Conservation (phyloP, 2,113 vertebrate genomes). For the Talpa occidentalis region DNA sequence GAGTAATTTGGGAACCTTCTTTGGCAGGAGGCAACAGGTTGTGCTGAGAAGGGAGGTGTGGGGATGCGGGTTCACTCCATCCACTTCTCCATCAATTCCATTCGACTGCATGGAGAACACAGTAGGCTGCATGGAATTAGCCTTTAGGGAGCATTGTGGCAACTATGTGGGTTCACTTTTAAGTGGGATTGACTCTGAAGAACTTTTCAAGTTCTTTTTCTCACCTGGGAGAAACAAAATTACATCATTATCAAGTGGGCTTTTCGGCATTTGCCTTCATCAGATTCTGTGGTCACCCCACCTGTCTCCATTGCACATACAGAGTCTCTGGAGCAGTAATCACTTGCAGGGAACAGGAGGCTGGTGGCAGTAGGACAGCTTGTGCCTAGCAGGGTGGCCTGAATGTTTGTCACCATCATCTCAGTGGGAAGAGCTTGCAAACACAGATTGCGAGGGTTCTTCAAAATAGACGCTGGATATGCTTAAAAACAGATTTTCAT, state of each 20-base stretch:
- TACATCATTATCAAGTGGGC: not conserved
- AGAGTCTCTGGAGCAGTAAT: rapidly evolving
- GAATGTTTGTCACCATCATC: not conserved
- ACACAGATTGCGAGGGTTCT: not conserved
- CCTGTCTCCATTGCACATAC: rapidly evolving
- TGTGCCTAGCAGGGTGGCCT: not conserved
- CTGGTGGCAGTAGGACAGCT: not conserved
- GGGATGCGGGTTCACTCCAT: rapidly evolving
- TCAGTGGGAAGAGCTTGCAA: not conserved
- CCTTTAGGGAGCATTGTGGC: not conserved
- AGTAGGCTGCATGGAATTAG: no score
- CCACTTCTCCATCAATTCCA: rapidly evolving
- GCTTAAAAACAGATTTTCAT: not conserved
- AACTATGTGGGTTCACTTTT: not conserved
- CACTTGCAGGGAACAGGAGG: not conserved
- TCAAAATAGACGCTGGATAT: not conserved
- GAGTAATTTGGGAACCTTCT: not conserved
- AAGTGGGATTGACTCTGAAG: not conserved
- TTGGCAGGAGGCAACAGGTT: not conserved
- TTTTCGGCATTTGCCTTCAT: not conserved
- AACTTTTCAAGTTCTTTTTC: not conserved
- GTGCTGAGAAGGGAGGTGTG: rapidly evolving
- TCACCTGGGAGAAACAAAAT: not conserved
- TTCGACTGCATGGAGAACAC: rapidly evolving
- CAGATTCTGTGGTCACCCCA: rapidly evolving